These are phyloP conservation scores for Hydrolagus colliei DNA, from an alignment of 2,797 vertebrate species.

Conservation along the genomic window DNA sequence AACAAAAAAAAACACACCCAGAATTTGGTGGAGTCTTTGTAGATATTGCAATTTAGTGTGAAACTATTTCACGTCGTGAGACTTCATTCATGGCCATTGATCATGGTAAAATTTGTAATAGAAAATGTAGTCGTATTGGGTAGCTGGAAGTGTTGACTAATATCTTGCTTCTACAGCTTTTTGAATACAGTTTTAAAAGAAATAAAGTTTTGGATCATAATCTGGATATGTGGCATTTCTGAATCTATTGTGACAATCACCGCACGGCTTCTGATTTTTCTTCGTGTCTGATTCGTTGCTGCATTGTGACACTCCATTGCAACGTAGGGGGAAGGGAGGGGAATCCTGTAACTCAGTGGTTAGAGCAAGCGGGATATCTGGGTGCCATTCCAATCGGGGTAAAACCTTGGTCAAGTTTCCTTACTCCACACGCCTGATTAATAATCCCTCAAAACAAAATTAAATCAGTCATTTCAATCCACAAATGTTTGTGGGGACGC, in stretches of 20 bases:
- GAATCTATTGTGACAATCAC: not conserved
- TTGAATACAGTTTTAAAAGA: conserved; percentile 28
- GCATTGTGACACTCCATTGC: no score
- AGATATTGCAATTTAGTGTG: conserved; percentile 13
- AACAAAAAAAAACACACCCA: no score
- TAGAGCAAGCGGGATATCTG: no score
- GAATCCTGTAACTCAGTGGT: no score
- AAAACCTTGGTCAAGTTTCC: no score
- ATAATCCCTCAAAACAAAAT: no score
- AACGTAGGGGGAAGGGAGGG: no score
- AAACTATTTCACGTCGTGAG: conserved; percentile 9
- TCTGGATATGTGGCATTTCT: not conserved
- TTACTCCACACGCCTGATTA: no score
- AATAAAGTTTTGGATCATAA: conserved; percentile 25
- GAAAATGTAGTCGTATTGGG: conserved; percentile 23
- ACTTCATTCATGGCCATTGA: conserved; percentile 13
- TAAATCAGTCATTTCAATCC: no score
- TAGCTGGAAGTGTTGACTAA: conserved; percentile 20
- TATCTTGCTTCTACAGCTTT: conserved; percentile 20
- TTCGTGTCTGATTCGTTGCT: no score
- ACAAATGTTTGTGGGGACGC: no score
- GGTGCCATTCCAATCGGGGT: no score
- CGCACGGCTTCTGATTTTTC: not conserved
- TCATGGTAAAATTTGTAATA: conserved; percentile 14
- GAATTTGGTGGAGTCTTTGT: conserved; percentile 1